Evolutionary conservation across 2,888 invertebrate species (phyloP).

Genomic region (Eilema griseolum): DNA sequence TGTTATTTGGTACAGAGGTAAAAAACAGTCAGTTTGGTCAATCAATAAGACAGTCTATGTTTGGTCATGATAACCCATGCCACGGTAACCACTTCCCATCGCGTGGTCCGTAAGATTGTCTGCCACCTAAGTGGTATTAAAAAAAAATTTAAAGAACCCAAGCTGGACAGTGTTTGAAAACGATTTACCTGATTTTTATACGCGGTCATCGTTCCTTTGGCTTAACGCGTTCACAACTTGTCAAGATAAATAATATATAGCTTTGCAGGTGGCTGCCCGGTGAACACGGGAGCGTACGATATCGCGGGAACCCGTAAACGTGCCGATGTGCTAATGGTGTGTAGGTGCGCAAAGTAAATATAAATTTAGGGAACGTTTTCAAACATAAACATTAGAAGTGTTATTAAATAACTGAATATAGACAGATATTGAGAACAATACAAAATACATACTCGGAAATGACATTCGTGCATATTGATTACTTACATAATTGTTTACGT

Average conservation of each 20-base stretch:
- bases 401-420: no score
- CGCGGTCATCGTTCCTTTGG: slow-evolving; percentile 28
- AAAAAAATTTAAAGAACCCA: background rate
- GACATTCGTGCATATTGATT: slow-evolving; percentile 11
- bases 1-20: no score
- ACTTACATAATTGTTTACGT: slow-evolving; percentile 65
- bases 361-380: slow-evolving; percentile 25
- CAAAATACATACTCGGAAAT: background rate
- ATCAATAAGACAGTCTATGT: no score
- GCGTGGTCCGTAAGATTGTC: no score
- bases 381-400: background rate
- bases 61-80: no score
- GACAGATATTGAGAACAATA: background rate
- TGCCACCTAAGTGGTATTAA: no score
- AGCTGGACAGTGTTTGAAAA: slow-evolving; percentile 10
- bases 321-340: slow-evolving; percentile 41
- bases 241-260: slow-evolving; percentile 44
- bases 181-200: slow-evolving; percentile 20
- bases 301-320: slow-evolving; percentile 35
- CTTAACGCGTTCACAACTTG: slow-evolving; percentile 30
- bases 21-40: no score
- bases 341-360: slow-evolving; percentile 29
- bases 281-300: slow-evolving; percentile 21
- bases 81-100: no score
- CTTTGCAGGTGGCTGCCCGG: slow-evolving; percentile 19